These are phyloP conservation scores for Valencia hispanica DNA, from an alignment of 2,797 vertebrate species.

Conservation along the genomic window DNA sequence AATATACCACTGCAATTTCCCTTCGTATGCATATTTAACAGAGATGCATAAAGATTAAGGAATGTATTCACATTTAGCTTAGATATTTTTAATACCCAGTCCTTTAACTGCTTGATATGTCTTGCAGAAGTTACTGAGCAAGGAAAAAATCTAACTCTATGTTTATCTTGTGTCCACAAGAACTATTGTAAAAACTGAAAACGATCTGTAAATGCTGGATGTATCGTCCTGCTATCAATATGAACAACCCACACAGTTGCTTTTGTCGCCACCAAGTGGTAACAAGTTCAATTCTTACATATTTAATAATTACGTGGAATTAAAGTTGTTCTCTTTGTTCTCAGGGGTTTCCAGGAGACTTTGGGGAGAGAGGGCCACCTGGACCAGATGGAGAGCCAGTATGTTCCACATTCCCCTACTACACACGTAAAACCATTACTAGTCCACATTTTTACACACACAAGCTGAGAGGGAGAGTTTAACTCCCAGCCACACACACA, in stretches of 20 bases:
- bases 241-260: neutral
- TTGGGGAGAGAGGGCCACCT: constrained; percentile 94
- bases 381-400: constrained; percentile 96
- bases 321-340: constrained; percentile 60
- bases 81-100: neutral
- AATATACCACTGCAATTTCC: too few species aligned
- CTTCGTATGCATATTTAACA: neutral
- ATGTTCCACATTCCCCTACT: constrained; percentile 74
- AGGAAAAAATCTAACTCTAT: neutral
- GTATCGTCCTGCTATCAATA: neutral
- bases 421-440: constrained; percentile 32
- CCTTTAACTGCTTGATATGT: neutral
- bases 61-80: neutral
- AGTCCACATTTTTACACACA: constrained; percentile 14
- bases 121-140: neutral
- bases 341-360: constrained; percentile 97
- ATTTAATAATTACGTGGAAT: constrained; percentile 3
- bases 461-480: constrained; percentile 30
- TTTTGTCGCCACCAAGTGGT: constrained; percentile 10
- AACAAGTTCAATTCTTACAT: neutral
- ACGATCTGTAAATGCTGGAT: neutral
- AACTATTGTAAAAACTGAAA: neutral
- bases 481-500: constrained; percentile 4
- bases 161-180: neutral
- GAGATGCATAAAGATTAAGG: neutral